Evolutionary conservation across 2,888 invertebrate genomes (phyloP).

Genomic region (Hoplodrina ambigua): DNA sequence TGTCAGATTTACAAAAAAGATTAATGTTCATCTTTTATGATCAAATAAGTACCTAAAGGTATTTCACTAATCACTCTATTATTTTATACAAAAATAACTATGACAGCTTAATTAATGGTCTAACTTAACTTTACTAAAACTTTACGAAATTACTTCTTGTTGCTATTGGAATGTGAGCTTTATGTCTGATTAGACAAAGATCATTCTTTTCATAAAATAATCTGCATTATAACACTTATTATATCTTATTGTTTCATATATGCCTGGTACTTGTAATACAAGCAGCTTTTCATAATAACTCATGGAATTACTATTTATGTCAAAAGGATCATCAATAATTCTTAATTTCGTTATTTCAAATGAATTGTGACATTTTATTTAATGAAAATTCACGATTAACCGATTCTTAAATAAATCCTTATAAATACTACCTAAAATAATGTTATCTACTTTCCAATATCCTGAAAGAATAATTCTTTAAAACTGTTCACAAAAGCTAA

Average conservation of each 20-base stretch:
- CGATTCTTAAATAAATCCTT: background rate
- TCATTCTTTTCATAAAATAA: background rate
- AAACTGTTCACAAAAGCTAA: slow-evolving; percentile 26
- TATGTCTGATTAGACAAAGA: slow-evolving; percentile 1
- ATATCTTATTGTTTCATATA: slow-evolving; percentile 20
- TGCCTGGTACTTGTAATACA: slow-evolving; percentile 22
- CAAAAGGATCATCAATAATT: background rate
- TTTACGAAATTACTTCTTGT: background rate
- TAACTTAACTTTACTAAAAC: slow-evolving; percentile 37
- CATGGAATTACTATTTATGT: slow-evolving; percentile 9
- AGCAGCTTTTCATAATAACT: slow-evolving; percentile 32
- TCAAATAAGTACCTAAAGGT: slow-evolving; percentile 11
- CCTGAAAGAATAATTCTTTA: slow-evolving; percentile 6
- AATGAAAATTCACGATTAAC: slow-evolving; percentile 5
- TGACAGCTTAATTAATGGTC: slow-evolving; percentile 46
- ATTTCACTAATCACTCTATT: slow-evolving; percentile 29
- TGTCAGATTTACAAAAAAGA: slow-evolving; percentile 24
- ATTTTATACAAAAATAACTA: slow-evolving; percentile 21
- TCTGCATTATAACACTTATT: slow-evolving; percentile 6
- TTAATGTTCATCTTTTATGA: slow-evolving; percentile 22
- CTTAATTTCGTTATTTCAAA: background rate
- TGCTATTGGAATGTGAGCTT: slow-evolving; percentile 5
- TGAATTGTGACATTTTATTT: background rate
- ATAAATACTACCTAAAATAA: background rate
- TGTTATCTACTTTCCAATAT: background rate